These are phyloP conservation scores for Lichenostomus cassidix DNA, from an alignment of 2,113 vertebrate species.

Conservation along the genomic window DNA sequence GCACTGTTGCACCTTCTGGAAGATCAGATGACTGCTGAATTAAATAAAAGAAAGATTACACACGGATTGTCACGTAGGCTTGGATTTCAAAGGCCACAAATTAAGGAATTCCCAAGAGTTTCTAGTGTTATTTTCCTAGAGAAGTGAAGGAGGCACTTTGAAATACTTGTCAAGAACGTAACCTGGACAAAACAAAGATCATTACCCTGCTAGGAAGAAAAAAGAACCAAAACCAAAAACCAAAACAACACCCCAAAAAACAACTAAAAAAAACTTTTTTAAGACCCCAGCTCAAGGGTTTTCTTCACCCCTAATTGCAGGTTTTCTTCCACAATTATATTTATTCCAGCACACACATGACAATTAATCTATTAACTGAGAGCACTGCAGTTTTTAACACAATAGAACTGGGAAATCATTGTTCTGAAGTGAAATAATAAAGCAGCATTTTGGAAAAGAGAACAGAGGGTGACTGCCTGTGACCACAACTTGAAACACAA, in stretches of 20 bases:
- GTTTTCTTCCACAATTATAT: background rate
- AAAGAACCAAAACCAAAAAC: background rate
- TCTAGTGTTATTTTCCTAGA: background rate
- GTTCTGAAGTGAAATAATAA: background rate
- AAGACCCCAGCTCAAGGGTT: background rate
- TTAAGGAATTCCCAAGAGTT: background rate
- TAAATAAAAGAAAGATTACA: background rate
- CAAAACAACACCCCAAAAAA: no score
- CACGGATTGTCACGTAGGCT: background rate
- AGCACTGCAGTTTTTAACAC: background rate
- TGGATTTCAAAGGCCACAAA: background rate
- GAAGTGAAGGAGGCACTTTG: background rate
- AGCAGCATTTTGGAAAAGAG: background rate
- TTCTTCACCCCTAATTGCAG: background rate
- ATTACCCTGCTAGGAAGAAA: background rate
- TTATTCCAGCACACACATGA: background rate
- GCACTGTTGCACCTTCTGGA: slow-evolving; percentile 94
- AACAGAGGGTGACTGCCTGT: background rate
- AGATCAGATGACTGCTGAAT: slow-evolving; percentile 76
- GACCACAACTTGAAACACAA: background rate
- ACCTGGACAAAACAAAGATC: background rate
- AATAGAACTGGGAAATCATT: background rate
- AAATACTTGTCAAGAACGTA: background rate
- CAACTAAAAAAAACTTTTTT: background rate
- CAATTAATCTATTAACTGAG: background rate